Evolutionary conservation across 2,888 invertebrate genomes (phyloP).

Genomic region (Arenicola marina): DNA sequence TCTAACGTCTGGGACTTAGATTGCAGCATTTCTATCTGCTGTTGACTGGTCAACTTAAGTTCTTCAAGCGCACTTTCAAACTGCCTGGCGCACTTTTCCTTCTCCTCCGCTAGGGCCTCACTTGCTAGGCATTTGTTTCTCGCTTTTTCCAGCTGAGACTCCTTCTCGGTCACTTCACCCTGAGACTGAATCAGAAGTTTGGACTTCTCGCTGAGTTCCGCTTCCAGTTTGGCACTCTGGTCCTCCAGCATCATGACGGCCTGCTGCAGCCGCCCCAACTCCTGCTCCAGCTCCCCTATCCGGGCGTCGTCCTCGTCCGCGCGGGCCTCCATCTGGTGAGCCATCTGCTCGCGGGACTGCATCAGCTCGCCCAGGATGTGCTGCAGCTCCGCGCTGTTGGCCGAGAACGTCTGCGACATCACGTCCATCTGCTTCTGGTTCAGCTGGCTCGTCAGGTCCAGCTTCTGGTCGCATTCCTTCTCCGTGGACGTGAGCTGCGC

Average conservation of each 20-base stretch:
- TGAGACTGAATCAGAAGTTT: slow-evolving; percentile 1
- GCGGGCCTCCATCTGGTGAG: too few species aligned
- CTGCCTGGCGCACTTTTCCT: too few species aligned
- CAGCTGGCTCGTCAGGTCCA: slow-evolving; percentile 10
- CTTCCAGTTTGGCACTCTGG: slow-evolving; percentile 22
- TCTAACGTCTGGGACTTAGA: slow-evolving; percentile 18
- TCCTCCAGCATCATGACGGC: too few species aligned
- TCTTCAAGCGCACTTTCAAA: background rate
- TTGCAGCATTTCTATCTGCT: slow-evolving; percentile 1
- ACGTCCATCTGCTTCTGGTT: slow-evolving; percentile 12
- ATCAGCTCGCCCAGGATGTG: slow-evolving; percentile 17
- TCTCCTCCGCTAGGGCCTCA: too few species aligned
- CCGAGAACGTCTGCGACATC: slow-evolving; percentile 10
- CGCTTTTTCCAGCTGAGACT: background rate
- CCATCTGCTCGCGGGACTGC: slow-evolving; percentile 12
- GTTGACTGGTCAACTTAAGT: background rate
- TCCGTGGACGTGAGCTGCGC: slow-evolving; percentile 28
- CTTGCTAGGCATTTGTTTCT: background rate
- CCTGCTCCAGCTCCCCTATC: too few species aligned
- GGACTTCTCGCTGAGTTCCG: slow-evolving; percentile 36
- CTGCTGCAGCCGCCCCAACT: slow-evolving; percentile 9
- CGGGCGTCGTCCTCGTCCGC: too few species aligned
- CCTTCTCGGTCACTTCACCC: slow-evolving; percentile 13
- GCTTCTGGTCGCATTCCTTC: slow-evolving; percentile 10
- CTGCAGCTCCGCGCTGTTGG: slow-evolving; percentile 17